Conservation (phyloP, 2,888 invertebrate genomes). For the Cyclophora albipunctata region DNA sequence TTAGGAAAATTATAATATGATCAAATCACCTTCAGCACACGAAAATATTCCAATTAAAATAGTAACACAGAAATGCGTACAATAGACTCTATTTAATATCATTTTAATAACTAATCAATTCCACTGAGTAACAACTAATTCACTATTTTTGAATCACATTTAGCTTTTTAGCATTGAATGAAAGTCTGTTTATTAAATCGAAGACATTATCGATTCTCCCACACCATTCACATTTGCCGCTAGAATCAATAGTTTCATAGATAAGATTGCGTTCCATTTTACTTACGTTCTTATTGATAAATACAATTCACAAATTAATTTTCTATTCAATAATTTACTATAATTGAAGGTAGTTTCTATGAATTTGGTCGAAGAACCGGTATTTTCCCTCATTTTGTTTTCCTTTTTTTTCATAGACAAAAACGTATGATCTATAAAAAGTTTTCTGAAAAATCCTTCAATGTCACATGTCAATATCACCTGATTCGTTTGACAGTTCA, state of each 20-base stretch:
- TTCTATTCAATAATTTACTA: too few species aligned
- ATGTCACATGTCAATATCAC: too few species aligned
- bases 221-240: conserved; percentile 32
- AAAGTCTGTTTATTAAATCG: conserved; percentile 13
- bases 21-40: too few species aligned
- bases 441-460: too few species aligned
- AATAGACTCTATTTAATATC: conserved; percentile 1
- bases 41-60: too few species aligned
- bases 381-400: too few species aligned
- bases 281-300: conserved; percentile 1
- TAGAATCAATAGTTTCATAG: conserved; percentile 35
- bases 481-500: conserved; percentile 18
- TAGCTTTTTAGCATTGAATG: background rate
- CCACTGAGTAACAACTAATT: background rate
- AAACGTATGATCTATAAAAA: too few species aligned
- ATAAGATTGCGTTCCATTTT: conserved; percentile 24
- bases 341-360: too few species aligned
- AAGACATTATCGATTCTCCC: conserved; percentile 10
- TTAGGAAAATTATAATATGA: too few species aligned
- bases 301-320: too few species aligned
- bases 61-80: background rate
- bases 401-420: too few species aligned
- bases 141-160: background rate
- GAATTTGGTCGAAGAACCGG: too few species aligned
- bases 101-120: conserved; percentile 2